Conservation (phyloP, 1,140 invertebrate genomes). For the Cotesia vestalis region DNA sequence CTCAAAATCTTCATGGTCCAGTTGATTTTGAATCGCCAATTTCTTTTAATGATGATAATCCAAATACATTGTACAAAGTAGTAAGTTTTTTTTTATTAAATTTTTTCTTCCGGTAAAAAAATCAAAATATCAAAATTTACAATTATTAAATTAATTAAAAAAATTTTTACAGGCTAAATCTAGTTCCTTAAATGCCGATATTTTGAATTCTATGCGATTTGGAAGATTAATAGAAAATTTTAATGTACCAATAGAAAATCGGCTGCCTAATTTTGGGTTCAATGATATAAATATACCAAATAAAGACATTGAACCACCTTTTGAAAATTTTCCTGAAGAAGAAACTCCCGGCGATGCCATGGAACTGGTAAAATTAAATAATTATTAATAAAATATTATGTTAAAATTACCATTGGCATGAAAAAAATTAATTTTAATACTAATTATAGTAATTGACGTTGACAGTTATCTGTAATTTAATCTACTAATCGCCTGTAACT, state of each 20-base stretch:
- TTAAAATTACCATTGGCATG: background rate
- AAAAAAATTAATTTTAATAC: no score
- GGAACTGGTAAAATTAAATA: constrained; percentile 52
- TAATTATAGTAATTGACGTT: background rate
- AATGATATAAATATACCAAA: constrained; percentile 26
- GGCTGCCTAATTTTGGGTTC: constrained; percentile 19
- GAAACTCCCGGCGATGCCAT: constrained; percentile 59
- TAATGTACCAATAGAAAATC: background rate
- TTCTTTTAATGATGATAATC: constrained; percentile 4
- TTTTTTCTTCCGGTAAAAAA: background rate
- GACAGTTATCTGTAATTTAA: no score
- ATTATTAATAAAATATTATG: background rate
- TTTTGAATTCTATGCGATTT: constrained; percentile 23
- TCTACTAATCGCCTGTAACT: background rate
- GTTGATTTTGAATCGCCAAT: constrained; percentile 51
- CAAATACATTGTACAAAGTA: constrained; percentile 13
- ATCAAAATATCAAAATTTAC: background rate
- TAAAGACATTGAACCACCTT: constrained; percentile 43
- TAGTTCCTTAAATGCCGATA: constrained; percentile 25
- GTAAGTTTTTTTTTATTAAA: constrained; percentile 19
- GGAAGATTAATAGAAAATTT: constrained; percentile 27
- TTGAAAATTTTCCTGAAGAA: constrained; percentile 42
- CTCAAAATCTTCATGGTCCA: constrained; percentile 46
- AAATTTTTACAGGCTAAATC: constrained; percentile 28
- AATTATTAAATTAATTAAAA: background rate